Percentiles rank a stretch among this genome's conserved stretches.
These are phyloP conservation scores for Endomychus coccineus DNA, from an alignment of 2,888 invertebrate species.

Conservation along the genomic window DNA sequence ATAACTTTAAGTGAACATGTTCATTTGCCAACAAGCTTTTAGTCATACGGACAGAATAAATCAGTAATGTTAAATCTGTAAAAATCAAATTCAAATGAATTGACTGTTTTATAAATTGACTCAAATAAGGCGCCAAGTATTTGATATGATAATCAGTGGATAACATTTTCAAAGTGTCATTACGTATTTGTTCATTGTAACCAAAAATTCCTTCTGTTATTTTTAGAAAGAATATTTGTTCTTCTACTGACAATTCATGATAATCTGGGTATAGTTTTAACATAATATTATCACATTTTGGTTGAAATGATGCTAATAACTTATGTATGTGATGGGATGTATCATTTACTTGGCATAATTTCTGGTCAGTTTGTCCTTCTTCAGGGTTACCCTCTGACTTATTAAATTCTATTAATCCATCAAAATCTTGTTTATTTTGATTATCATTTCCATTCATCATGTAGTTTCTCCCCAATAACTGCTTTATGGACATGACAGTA, in stretches of 20 bases:
- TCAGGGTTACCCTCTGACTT: constrained; percentile 2
- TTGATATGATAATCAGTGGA: constrained; percentile 27
- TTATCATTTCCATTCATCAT: no score
- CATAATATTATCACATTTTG: constrained; percentile 29
- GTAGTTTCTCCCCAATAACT: no score
- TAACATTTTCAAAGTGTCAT: constrained; percentile 27
- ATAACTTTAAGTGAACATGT: constrained; percentile 24
- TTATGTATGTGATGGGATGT: constrained; percentile 8
- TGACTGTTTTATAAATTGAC: constrained; percentile 30
- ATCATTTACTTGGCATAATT: constrained; percentile 7
- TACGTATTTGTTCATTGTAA: constrained; percentile 32
- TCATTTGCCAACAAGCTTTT: constrained; percentile 31
- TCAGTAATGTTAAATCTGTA: constrained; percentile 31
- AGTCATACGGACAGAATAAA: constrained; percentile 31
- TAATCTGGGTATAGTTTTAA: constrained; percentile 28
- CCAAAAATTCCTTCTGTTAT: constrained; percentile 33
- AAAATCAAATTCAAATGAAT: constrained; percentile 30
- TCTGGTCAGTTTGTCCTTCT: no score
- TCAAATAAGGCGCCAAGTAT: constrained; percentile 29
- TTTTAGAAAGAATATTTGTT: constrained; percentile 31
- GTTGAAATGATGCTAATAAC: constrained; percentile 19
- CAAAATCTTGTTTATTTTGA: not conserved
- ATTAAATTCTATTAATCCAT: not conserved
- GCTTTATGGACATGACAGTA: no score
- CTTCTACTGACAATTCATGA: constrained; percentile 30